Evolutionary conservation across 2,888 invertebrate genomes (phyloP), one percentile per base, ranked within the genome.

Genomic region (Trissonchulus latispiculum): DNA sequence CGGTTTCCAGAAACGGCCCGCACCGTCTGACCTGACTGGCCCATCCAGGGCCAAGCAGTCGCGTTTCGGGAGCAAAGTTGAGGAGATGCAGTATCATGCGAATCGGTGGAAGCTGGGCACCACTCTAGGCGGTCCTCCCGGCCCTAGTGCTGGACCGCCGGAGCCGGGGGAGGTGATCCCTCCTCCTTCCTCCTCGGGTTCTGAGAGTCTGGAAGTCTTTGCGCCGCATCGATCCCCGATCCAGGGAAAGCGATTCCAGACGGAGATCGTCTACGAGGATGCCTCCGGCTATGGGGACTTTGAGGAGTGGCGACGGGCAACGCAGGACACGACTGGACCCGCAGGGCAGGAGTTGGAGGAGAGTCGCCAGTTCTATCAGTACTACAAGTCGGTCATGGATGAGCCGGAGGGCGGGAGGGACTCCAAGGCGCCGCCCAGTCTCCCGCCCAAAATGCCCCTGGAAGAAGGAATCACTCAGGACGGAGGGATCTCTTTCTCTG

Each of bases 401-500:
- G 48, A 48, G 23, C 8, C 8, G 8, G 23, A 15, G 48, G 48
- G 8, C 8, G 48, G 23, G 48, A 48, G 48, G 8, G 8, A 8
- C 48, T 8, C 8, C 8, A 48, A 48, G 23, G 23, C 48, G 23
- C 48, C 48, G 8, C 48, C 8, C 8, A 23, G 23, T 8, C 48
- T 48, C 8, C 48, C 48, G 48, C 48, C 48, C 23, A 48, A 48
- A 48, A 48, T 48, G 23, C 69, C 69, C 35, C 36, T 68, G 8
- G 2, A 3, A 23, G 69, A 68, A 68, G 69, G 69, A 33, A n/a
- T 36, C 15, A 32, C 69, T 18, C 36, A 35, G 31, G 69, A 68
- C n/a, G 69, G 69, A 28, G 69, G 69, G 18, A n/a, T 68, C n/a
- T 68, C 69, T 15, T 68, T 68, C 36, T 33, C n/a, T 36, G 69